phyloP scores from a whole-genome alignment of 2,888 invertebrate species.

The Zonitis immaculata region DNA sequence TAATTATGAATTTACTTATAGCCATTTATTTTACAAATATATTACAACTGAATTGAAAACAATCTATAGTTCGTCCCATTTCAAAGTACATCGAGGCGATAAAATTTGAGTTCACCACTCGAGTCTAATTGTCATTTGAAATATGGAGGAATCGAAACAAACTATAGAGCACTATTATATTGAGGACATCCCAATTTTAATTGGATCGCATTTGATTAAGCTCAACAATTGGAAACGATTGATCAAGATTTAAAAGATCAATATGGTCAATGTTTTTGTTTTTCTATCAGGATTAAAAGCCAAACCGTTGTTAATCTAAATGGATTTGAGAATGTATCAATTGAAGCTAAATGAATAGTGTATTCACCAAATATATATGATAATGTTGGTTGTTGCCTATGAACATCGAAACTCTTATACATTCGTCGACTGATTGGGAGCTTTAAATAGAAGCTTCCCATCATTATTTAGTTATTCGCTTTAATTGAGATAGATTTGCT shows the following conservation, averaged over 20 bases:
- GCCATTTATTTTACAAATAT: slow-evolving; percentile 22
- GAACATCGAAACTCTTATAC: slow-evolving; percentile 3
- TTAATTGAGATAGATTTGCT: slow-evolving; percentile 18
- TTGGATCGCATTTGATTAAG: slow-evolving; percentile 16
- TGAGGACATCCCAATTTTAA: too few species aligned
- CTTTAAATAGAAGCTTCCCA: slow-evolving; percentile 23
- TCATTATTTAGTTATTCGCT: slow-evolving; percentile 26
- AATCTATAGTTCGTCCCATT: slow-evolving; percentile 35
- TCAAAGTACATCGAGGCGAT: too few species aligned
- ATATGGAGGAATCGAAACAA: too few species aligned
- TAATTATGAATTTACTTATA: slow-evolving; percentile 35
- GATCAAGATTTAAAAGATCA: slow-evolving; percentile 6
- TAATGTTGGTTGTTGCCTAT: too few species aligned
- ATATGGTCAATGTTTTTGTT: slow-evolving; percentile 6
- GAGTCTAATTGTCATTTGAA: too few species aligned
- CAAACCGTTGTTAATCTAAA: background rate
- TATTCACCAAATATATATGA: too few species aligned
- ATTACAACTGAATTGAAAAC: slow-evolving; percentile 32
- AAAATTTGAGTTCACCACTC: too few species aligned
- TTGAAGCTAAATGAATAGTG: background rate
- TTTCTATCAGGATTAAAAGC: background rate
- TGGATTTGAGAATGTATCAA: background rate
- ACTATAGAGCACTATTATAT: too few species aligned
- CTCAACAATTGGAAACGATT: slow-evolving; percentile 23
- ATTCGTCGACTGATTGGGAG: slow-evolving; percentile 22